Conservation (phyloP, 2,888 invertebrate genomes). For the Tipula lateralis region DNA sequence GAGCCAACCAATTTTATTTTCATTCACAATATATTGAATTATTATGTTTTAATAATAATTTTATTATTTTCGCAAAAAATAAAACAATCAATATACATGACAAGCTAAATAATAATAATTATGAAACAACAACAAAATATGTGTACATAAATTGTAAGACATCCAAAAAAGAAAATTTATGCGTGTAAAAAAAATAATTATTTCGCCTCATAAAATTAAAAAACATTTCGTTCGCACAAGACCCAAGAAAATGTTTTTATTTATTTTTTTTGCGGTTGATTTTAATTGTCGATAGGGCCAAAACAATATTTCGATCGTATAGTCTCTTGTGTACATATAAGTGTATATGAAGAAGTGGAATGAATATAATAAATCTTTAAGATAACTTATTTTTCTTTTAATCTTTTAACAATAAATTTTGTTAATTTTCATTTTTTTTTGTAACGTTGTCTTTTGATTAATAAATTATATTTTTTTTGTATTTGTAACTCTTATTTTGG, state of each 20-base stretch:
- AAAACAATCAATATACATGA: conserved; percentile 27
- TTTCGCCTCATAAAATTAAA: conserved; percentile 28
- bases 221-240: neutral
- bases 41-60: conserved; percentile 28
- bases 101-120: conserved; percentile 27
- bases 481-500: conserved; percentile 14
- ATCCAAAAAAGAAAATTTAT: conserved; percentile 25
- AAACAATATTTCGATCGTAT: neutral
- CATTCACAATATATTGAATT: neutral
- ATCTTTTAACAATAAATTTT: conserved; percentile 29
- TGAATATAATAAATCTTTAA: conserved; percentile 28
- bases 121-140: neutral
- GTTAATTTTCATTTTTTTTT: neutral
- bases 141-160: neutral
- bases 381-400: conserved; percentile 29
- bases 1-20: neutral
- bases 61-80: conserved; percentile 2
- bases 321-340: neutral
- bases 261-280: neutral
- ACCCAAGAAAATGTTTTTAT: neutral
- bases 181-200: conserved; percentile 28
- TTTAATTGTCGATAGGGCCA: neutral
- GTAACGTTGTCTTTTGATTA: conserved; percentile 24
- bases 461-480: conserved; percentile 25
- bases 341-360: neutral